Percentiles rank a stretch among this genome's conserved stretches.
Evolutionary conservation across 2,888 invertebrate species (phyloP).

Genomic region (Mesoligia furuncula): DNA sequence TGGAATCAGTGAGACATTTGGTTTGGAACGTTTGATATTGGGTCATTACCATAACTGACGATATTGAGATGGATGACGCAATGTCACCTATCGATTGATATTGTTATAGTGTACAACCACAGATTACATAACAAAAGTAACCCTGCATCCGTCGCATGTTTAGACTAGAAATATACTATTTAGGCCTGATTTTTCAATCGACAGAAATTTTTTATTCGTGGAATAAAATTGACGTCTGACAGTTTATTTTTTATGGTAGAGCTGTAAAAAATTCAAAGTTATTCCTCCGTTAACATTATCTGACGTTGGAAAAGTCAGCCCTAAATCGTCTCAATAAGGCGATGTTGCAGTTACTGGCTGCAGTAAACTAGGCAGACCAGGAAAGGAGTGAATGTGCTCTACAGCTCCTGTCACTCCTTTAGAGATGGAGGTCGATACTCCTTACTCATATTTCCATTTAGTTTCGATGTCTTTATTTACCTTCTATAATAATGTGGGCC

Average conservation of each 20-base stretch:
- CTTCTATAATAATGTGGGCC: conserved; percentile 7
- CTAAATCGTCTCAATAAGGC: conserved; percentile 20
- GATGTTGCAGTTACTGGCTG: conserved; percentile 10
- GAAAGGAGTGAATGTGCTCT: conserved; percentile 57
- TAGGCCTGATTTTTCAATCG: no score
- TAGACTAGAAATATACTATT: conserved; percentile 3
- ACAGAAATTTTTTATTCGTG: no score
- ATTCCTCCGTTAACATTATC: no score
- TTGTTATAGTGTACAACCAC: no score
- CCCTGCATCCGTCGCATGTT: background rate
- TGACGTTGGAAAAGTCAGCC: no score
- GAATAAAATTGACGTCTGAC: no score
- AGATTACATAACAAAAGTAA: background rate
- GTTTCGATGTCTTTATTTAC: conserved; percentile 15
- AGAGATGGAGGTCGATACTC: conserved; percentile 42
- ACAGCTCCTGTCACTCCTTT: conserved; percentile 54
- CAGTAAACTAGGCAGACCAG: background rate
- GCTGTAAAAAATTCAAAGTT: no score
- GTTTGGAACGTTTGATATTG: no score
- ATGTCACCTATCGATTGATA: background rate
- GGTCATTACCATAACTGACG: no score
- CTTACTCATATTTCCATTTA: conserved; percentile 32
- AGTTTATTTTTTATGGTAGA: no score
- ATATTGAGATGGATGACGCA: background rate
- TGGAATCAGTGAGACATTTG: no score